phyloP scores from a whole-genome alignment of 2,888 invertebrate species.

The Hartigia nigra region DNA sequence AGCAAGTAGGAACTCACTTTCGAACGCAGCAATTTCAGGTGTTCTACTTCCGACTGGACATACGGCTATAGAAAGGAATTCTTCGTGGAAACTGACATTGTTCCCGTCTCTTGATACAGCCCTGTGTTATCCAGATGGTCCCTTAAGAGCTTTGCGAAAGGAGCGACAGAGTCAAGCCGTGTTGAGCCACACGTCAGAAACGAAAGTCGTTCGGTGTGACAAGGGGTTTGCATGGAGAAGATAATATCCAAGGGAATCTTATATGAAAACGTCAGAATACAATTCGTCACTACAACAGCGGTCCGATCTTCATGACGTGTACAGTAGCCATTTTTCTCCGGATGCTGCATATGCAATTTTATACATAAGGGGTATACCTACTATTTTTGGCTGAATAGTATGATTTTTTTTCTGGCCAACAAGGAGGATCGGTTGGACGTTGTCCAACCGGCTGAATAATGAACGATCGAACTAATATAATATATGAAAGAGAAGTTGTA shows the following conservation, averaged over 20 bases:
- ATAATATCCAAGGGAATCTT: constrained; percentile 42
- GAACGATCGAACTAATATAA: background rate
- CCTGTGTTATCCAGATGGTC: background rate
- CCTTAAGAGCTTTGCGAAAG: background rate
- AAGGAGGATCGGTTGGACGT: background rate
- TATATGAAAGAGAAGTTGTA: background rate
- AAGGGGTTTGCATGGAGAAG: constrained; percentile 36
- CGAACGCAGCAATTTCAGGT: no score
- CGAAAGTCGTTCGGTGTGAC: constrained; percentile 51
- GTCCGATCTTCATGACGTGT: background rate
- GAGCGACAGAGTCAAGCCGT: constrained; percentile 18
- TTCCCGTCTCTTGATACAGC: background rate
- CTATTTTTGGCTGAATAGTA: background rate
- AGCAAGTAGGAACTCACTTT: no score
- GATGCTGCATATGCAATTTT: background rate
- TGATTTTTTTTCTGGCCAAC: background rate
- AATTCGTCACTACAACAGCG: background rate
- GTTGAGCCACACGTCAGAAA: constrained; percentile 45
- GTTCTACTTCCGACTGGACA: no score
- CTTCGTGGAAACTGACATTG: background rate
- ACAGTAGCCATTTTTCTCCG: background rate
- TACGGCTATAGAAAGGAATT: no score
- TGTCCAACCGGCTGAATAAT: background rate
- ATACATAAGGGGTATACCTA: background rate
- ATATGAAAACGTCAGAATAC: background rate